Conservation (phyloP, 2,113 vertebrate species). For the Pygathrix nemaeus region DNA sequence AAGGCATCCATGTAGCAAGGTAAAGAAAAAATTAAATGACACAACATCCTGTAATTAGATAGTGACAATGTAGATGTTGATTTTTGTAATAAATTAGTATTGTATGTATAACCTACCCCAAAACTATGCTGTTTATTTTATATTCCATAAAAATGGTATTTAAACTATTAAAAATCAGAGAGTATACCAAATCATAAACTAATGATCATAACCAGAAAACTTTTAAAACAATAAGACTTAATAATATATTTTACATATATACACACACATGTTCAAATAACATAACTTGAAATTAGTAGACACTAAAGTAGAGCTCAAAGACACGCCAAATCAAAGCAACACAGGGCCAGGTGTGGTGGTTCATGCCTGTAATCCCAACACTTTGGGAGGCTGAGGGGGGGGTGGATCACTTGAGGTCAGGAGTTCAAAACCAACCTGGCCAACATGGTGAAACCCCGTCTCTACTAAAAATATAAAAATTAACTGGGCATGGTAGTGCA, state of each 20-base stretch:
- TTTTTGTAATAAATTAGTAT: background rate
- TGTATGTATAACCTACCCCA: background rate
- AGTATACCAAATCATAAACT: slow-evolving; percentile 10
- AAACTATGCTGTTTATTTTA: slow-evolving; percentile 18
- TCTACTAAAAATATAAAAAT: no score
- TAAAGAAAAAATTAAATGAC: slow-evolving; percentile 54
- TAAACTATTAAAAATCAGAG: background rate
- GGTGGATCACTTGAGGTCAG: no score
- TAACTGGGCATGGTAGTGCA: no score
- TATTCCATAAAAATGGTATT: slow-evolving; percentile 6
- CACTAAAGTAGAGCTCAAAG: slow-evolving; percentile 28
- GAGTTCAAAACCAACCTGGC: no score
- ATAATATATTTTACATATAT: background rate
- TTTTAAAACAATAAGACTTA: slow-evolving; percentile 38
- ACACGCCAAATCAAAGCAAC: background rate
- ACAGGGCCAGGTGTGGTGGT: background rate
- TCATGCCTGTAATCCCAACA: no score
- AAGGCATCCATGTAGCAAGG: slow-evolving; percentile 50
- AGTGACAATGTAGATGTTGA: background rate
- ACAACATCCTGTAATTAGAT: background rate
- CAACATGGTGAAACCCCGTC: no score
- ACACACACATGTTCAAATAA: background rate
- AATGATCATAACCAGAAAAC: background rate
- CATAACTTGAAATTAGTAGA: slow-evolving; percentile 7
- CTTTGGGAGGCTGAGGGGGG: no score